Conservation (phyloP, 1,140 invertebrate genomes). For the Eupristina koningsbergeri region DNA sequence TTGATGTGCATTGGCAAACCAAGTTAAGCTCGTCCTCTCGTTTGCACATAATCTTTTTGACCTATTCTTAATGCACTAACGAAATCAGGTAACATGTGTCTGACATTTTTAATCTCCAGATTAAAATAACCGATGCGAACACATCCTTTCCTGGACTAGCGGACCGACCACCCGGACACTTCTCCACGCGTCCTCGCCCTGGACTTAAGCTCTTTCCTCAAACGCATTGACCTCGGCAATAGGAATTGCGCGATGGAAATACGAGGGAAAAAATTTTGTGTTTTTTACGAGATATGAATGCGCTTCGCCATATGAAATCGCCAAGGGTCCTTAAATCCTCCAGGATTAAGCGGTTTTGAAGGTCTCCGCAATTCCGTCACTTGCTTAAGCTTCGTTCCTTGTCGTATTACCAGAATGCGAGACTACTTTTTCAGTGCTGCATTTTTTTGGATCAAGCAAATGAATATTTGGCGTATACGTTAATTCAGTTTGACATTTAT, state of each 20-base stretch:
- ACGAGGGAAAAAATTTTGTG: not conserved
- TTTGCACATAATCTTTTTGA: conserved; percentile 57
- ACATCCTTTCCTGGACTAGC: not conserved
- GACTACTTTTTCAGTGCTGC: conserved; percentile 1
- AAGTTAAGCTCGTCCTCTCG: conserved; percentile 57
- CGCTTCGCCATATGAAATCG: conserved; percentile 13
- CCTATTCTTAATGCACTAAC: conserved; percentile 48
- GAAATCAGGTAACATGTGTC: conserved; percentile 70
- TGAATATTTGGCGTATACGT: not conserved
- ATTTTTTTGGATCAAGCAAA: not conserved
- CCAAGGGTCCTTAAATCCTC: conserved; percentile 9
- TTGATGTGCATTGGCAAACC: too few relatives aligned
- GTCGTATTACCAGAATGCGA: conserved; percentile 40
- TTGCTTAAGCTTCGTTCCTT: conserved; percentile 23
- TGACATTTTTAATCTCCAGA: conserved; percentile 72
- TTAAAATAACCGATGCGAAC: conserved; percentile 57
- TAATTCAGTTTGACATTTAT: not conserved
- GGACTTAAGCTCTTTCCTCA: not conserved
- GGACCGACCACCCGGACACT: conserved; percentile 11
- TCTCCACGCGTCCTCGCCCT: not conserved
- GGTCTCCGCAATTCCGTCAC: not conserved
- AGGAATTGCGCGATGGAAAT: conserved; percentile 12
- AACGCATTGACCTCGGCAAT: not conserved
- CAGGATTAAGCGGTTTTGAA: conserved; percentile 30
- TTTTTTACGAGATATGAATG: not conserved